phyloP scores from a whole-genome alignment of 2,888 invertebrate species.

The Rhopalosiphum nymphaeae region DNA sequence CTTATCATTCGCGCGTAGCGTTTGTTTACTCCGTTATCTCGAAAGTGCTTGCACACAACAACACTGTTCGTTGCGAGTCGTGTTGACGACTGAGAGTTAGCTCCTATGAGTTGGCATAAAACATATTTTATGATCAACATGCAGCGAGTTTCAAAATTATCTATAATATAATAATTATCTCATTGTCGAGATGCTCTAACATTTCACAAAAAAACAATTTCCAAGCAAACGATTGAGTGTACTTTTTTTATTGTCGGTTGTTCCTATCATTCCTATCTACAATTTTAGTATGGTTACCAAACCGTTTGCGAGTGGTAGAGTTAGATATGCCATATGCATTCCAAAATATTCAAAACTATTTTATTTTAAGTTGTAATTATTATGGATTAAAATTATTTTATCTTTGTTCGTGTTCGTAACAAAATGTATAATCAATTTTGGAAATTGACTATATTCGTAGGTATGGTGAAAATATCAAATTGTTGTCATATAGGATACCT shows the following conservation, averaged over 20 bases:
- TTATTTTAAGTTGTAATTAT: neutral
- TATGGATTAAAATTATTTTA: neutral
- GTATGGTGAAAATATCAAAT: neutral
- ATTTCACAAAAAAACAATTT: neutral
- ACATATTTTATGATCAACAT: neutral
- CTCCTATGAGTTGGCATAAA: neutral
- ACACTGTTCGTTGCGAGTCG: neutral
- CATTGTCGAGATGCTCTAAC: neutral
- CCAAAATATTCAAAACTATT: neutral
- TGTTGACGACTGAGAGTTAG: neutral
- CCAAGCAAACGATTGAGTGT: neutral
- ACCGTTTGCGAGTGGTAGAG: neutral
- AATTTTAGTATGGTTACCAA: neutral
- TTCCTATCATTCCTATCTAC: neutral
- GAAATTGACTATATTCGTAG: neutral
- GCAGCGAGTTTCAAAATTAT: neutral
- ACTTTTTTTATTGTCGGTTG: neutral
- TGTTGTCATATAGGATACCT: neutral
- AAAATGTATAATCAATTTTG: neutral
- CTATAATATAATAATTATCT: neutral
- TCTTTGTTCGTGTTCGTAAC: neutral
- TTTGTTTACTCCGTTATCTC: neutral
- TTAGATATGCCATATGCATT: neutral
- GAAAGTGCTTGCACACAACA: neutral
- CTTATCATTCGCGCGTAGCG: neutral